A percentile compares a stretch with the other conserved stretches of the same genome.
phyloP scores from a whole-genome alignment of 2,888 invertebrate genomes.

The Ametastegia equiseti region DNA sequence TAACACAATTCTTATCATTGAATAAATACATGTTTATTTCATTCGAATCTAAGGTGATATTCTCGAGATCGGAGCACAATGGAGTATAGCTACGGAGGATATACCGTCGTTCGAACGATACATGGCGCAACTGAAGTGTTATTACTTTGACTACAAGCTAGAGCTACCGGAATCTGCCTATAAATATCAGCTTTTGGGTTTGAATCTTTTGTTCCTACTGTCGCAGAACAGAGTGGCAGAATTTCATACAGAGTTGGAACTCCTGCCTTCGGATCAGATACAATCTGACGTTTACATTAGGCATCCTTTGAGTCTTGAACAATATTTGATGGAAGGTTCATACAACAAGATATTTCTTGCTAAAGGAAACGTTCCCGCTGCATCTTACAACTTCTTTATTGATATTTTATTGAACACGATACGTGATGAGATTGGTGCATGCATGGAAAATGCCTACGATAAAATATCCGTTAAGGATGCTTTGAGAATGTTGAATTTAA shows the following conservation, averaged over 20 bases:
- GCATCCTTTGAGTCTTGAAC: conserved; percentile 96
- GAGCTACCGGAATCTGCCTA: conserved; percentile 94
- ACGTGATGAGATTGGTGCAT: conserved; percentile 96
- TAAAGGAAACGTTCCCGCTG: conserved; percentile 96
- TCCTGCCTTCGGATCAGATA: conserved; percentile 93
- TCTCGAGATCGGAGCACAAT: conserved; percentile 97
- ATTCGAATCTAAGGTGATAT: conserved; percentile 82
- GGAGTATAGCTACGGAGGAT: conserved; percentile 95
- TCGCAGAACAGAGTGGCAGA: conserved; percentile 98
- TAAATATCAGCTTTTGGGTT: conserved; percentile 95
- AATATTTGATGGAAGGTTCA: conserved; percentile 99
- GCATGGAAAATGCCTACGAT: conserved; percentile 97
- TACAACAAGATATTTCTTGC: conserved; percentile 93
- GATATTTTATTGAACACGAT: conserved; percentile 97
- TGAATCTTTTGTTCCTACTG: conserved; percentile 94
- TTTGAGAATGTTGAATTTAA: conserved; percentile 91
- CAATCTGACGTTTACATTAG: conserved; percentile 95
- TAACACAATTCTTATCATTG: neutral
- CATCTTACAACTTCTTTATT: conserved; percentile 97
- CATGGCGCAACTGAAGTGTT: conserved; percentile 98
- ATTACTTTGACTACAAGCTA: conserved; percentile 93
- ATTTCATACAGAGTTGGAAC: conserved; percentile 98
- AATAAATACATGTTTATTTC: conserved; percentile 12
- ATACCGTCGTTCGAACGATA: conserved; percentile 97
- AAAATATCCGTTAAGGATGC: conserved; percentile 93